These are phyloP conservation scores for Chlorops oryzae DNA, from an alignment of 1,140 invertebrate genomes.

Conservation along the genomic window DNA sequence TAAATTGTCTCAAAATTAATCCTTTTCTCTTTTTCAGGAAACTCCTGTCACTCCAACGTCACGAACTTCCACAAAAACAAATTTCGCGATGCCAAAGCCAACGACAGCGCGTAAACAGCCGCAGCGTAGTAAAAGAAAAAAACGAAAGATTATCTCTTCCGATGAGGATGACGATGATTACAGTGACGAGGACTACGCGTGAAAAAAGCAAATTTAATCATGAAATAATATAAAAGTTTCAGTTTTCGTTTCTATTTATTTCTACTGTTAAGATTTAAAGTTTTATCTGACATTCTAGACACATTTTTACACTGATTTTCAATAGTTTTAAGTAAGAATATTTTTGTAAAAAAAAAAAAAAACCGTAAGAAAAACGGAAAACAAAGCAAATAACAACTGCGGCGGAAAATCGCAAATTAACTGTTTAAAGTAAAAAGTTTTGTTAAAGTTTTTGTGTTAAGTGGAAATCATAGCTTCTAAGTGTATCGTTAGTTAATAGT, in stretches of 20 bases:
- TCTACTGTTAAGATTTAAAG: neutral
- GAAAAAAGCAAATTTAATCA: slow-evolving; percentile 10
- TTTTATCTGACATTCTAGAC: neutral
- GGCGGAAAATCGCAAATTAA: neutral
- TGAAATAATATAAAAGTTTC: neutral
- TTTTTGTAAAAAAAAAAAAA: neutral
- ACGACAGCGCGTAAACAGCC: slow-evolving; percentile 20
- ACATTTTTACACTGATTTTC: neutral
- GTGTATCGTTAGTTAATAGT: too few species aligned
- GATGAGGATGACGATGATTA: slow-evolving; percentile 34
- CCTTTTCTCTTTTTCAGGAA: slow-evolving; percentile 19
- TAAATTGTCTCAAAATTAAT: neutral
- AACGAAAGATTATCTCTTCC: slow-evolving; percentile 33
- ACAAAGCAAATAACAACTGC: neutral
- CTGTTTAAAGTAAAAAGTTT: neutral
- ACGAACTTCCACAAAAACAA: slow-evolving; percentile 16
- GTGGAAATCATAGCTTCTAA: too few species aligned
- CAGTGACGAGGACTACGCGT: slow-evolving; percentile 34
- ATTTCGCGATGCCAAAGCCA: slow-evolving; percentile 20
- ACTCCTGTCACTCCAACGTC: slow-evolving; percentile 13
- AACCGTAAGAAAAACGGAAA: neutral
- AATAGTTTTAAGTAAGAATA: neutral
- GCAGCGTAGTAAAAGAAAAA: slow-evolving; percentile 28
- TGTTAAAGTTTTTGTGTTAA: neutral
- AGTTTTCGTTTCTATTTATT: neutral